Conservation (phyloP, 2,113 vertebrate species). For the Prietella phreatophila region DNA sequence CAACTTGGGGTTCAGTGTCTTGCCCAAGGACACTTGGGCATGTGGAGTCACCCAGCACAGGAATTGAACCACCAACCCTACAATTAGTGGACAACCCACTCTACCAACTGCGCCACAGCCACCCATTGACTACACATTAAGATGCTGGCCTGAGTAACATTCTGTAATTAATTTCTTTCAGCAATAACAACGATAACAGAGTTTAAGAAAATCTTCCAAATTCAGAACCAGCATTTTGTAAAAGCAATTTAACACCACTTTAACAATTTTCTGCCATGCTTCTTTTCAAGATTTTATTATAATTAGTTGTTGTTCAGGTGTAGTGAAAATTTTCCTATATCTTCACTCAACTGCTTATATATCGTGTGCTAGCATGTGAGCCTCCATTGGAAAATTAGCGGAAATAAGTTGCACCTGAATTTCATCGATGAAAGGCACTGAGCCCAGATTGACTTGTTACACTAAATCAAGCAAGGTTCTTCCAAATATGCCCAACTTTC, state of each 20-base stretch:
- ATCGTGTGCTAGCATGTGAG: not conserved
- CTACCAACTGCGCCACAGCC: too few species aligned
- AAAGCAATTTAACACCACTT: too few species aligned
- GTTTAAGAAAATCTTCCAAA: not conserved
- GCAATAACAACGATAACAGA: too few species aligned
- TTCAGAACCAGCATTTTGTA: not conserved
- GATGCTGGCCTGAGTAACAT: not conserved
- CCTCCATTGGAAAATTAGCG: not conserved
- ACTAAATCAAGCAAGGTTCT: not conserved
- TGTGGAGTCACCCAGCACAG: too few species aligned
- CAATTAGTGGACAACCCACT: too few species aligned
- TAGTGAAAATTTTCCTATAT: not conserved
- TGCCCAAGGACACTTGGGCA: too few species aligned
- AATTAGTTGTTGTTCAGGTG: too few species aligned
- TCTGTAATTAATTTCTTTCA: not conserved
- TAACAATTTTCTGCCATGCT: not conserved
- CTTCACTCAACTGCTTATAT: not conserved
- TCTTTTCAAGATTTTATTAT: not conserved
- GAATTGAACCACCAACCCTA: too few species aligned
- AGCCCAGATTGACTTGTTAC: not conserved
- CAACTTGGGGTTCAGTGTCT: too few species aligned
- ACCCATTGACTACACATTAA: not conserved
- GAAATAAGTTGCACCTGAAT: not conserved
- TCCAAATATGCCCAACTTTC: not conserved
- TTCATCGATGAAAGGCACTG: not conserved